Conservation (phyloP, 2,113 vertebrate genomes). For the Anser brachyrhynchus region DNA sequence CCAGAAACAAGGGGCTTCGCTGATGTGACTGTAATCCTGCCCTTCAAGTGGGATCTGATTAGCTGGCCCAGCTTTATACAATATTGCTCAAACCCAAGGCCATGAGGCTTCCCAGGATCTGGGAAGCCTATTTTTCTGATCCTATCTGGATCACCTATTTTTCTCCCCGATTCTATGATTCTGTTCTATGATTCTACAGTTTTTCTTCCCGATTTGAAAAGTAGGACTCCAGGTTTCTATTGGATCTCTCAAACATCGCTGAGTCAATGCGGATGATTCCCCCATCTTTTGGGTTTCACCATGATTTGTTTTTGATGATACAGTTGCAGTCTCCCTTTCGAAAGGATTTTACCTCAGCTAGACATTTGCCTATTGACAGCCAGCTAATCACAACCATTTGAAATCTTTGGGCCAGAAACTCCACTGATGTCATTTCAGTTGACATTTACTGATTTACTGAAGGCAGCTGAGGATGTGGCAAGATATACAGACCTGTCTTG, state of each 20-base stretch:
- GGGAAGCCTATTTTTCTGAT: too few relatives aligned
- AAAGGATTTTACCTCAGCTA: conserved; percentile 5
- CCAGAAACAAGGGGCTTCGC: neutral
- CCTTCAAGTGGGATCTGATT: neutral
- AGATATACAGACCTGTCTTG: neutral
- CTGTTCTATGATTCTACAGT: neutral
- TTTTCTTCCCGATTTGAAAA: neutral
- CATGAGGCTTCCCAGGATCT: neutral
- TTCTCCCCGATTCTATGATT: neutral
- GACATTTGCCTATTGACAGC: neutral
- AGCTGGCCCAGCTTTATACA: neutral
- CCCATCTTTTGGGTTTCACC: neutral
- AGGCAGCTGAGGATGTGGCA: neutral
- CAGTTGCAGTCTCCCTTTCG: neutral
- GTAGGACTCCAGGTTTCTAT: neutral
- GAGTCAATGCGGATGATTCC: neutral
- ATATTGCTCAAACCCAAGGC: neutral
- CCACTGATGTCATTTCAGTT: neutral
- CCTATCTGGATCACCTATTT: neutral
- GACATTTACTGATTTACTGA: neutral
- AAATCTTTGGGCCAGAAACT: conserved; percentile 38
- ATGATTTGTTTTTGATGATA: neutral
- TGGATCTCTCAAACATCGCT: neutral
- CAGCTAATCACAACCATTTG: conserved; percentile 10
- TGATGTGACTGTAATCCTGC: neutral